These are phyloP conservation scores for Lagorchestes hirsutus DNA, from an alignment of 2,797 vertebrate genomes.

Conservation along the genomic window DNA sequence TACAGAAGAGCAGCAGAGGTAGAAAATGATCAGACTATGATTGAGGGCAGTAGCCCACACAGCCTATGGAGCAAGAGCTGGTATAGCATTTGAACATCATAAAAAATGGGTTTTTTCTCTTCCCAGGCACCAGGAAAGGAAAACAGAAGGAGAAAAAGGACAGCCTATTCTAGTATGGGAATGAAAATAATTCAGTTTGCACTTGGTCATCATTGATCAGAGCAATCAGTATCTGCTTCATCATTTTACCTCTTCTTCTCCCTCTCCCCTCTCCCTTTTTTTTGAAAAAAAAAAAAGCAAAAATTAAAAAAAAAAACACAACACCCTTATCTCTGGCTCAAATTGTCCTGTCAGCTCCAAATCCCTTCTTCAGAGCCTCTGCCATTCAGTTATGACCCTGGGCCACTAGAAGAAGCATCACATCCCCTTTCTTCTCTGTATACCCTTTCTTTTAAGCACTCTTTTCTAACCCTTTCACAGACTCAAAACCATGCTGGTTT, in stretches of 20 bases:
- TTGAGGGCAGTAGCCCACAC: background rate
- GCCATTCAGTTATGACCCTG: background rate
- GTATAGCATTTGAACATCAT: background rate
- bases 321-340: background rate
- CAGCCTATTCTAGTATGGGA: background rate
- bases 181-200: background rate
- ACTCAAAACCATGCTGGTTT: background rate
- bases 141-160: background rate
- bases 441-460: background rate
- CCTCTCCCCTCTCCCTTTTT: background rate
- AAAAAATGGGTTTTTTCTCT: background rate
- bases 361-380: background rate
- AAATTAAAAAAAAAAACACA: background rate
- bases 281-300: background rate
- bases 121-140: background rate
- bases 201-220: background rate
- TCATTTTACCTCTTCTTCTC: background rate
- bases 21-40: background rate
- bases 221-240: background rate
- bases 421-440: background rate
- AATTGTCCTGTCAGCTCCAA: background rate
- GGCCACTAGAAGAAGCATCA: background rate
- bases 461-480: background rate
- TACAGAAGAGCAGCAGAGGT: background rate
- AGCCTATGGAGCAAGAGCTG: background rate